Evolutionary conservation across 2,113 vertebrate species (phyloP), one percentile per base, ranked within the genome.

Genomic region (Riparia riparia): DNA sequence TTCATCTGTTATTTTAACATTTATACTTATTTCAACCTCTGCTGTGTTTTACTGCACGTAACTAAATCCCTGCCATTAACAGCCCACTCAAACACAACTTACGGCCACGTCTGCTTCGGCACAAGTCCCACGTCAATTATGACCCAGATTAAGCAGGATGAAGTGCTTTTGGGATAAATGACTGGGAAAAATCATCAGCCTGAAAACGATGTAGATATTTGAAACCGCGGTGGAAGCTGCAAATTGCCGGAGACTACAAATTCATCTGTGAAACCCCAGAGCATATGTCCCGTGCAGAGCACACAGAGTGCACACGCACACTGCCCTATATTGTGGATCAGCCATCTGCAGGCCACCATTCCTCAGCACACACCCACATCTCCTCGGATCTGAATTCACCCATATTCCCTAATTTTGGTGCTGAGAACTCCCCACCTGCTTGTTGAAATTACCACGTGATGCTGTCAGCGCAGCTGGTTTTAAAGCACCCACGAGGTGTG

Each of bases 111-210:
- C 87, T 63, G 61, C 63, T 70, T 29, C 89, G 0, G 13, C 53
- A 31, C 32, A 21, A 90, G 51, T 85, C 93, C 61, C 91, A 31
- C 21, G 82, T 61, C 82, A 92, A 68, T 95, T 95, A 86, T 83
- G 89, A 95, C 90, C 93, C 85, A 95, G 82, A 96, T 95, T 92
- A 95, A 89, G 57, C 9, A 84, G 76, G 50, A 97, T 70, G 34
- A 86, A 90, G 58, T 80, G 89, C 80, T 96, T 88, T 81, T 22
- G 82, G 93, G 90, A 96, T 61, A 93, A 93, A 94, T 66, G 78
- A 69, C 84, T 89, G 86, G 81, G 93, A 83, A 94, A 93, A 94
- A 86, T 84, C 95, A 94, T 81, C 95, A 92, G 83, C 79, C 80
- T 93, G 96, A 96, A 95, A 95, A 92, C 6, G 49, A 94, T 89